These are phyloP conservation scores for Chlorops oryzae DNA, from an alignment of 1,140 invertebrate species.

Conservation along the genomic window DNA sequence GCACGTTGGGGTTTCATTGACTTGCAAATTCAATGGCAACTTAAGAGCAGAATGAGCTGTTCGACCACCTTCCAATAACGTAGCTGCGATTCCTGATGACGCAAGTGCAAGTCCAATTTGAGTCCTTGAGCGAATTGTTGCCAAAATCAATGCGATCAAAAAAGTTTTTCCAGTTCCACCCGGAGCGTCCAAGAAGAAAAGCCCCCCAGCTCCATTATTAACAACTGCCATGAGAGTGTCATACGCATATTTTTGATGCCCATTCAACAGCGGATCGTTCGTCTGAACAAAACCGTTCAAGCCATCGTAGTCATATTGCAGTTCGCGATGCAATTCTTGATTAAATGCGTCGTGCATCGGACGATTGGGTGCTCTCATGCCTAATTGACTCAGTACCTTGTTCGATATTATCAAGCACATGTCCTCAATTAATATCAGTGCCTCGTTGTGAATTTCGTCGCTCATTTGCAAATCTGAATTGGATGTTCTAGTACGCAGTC, in stretches of 20 bases:
- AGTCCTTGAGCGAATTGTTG: conserved; percentile 28
- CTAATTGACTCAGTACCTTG: conserved; percentile 26
- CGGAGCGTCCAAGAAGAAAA: conserved; percentile 33
- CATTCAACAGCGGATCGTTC: conserved; percentile 13
- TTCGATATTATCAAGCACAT: conserved; percentile 24
- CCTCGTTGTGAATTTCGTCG: conserved; percentile 29
- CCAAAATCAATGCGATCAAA: conserved; percentile 44
- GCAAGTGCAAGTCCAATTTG: conserved; percentile 48
- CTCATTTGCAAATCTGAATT: conserved; percentile 13
- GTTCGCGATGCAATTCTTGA: conserved; percentile 24
- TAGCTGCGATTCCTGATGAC: conserved; percentile 44
- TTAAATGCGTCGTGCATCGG: conserved; percentile 25
- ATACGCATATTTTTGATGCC: conserved; percentile 19
- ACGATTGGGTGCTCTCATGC: conserved; percentile 36
- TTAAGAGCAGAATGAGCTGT: conserved; percentile 14
- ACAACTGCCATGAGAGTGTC: conserved; percentile 19
- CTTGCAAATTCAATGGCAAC: conserved; percentile 8
- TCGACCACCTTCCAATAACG: conserved; percentile 11
- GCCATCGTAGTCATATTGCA: conserved; percentile 20
- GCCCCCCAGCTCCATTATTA: conserved; percentile 16
- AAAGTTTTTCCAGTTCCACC: conserved; percentile 44
- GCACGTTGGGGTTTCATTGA: conserved; percentile 15
- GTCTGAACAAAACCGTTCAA: conserved; percentile 14
- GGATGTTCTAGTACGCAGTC: conserved; percentile 26
- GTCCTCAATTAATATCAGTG: conserved; percentile 40